Evolutionary conservation across 2,888 invertebrate genomes (phyloP).

Genomic region (Tubulanus polymorphus): DNA sequence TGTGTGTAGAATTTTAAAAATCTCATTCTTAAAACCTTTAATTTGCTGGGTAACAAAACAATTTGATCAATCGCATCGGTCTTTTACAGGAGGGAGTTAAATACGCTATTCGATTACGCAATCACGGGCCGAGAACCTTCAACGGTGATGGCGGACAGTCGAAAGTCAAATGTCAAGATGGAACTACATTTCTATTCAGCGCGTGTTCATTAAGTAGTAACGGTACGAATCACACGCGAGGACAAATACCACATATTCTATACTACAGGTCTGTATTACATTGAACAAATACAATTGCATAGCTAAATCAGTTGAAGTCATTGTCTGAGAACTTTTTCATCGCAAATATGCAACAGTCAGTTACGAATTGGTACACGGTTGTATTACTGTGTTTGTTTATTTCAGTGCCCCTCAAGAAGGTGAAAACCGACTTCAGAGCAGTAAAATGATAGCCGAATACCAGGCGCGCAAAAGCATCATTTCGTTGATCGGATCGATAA

Average conservation of each 20-base stretch:
- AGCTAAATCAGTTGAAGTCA: too few relatives aligned
- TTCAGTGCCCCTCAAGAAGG: slow-evolving; percentile 61
- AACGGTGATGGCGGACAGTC: slow-evolving; percentile 91
- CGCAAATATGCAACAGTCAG: neutral
- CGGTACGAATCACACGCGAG: slow-evolving; percentile 91
- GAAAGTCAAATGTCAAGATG: slow-evolving; percentile 86
- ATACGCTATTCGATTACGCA: slow-evolving; percentile 82
- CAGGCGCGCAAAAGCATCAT: slow-evolving; percentile 69
- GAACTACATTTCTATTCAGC: slow-evolving; percentile 82
- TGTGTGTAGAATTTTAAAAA: too few relatives aligned
- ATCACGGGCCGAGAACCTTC: slow-evolving; percentile 86
- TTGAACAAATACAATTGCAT: too few relatives aligned
- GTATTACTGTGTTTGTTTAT: slow-evolving; percentile 13
- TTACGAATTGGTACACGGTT: neutral
- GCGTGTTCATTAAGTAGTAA: slow-evolving; percentile 91
- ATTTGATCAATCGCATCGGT: neutral
- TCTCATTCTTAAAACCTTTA: neutral
- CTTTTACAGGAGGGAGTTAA: slow-evolving; percentile 71
- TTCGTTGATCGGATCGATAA: slow-evolving; percentile 72
- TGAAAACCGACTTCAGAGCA: slow-evolving; percentile 59
- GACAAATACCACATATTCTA: slow-evolving; percentile 88
- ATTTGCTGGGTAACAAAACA: neutral
- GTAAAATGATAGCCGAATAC: slow-evolving; percentile 60
- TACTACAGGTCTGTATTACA: slow-evolving; percentile 72
- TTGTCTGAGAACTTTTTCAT: neutral